Base-by-base conservation (phyloP, 2,113 vertebrate genomes). In the Rhineura floridana region DNA sequence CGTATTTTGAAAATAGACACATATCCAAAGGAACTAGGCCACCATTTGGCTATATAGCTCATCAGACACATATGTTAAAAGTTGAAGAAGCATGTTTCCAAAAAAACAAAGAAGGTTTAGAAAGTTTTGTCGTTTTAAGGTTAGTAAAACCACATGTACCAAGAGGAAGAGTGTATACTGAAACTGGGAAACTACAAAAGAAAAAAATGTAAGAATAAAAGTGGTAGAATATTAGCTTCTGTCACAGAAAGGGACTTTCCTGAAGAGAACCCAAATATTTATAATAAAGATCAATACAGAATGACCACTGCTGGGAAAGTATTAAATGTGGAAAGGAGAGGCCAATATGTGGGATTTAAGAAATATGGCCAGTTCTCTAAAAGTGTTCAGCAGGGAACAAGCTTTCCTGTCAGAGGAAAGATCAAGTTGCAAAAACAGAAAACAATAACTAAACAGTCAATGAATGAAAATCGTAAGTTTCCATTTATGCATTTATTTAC, bases 401-500 rank as follows among this genome's bases (percentile, higher is more conserved):
- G 36, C 44, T 36, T 86, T 78, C 52, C 62, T 42, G 63, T 46
- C 19, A 28, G 59, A 78, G 44, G 46, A 90, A 44, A 76, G 21
- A 72, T 84, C 9, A 81, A 89, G 84, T 76, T 85, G 36, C 67
- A 77, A 87, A 59, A 82, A 76, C 1, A 28, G 42, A 88, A 86
- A 83, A 42, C 4, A 86, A 48, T 23, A 88, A 50, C 23, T 81
- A 84, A 65, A 75, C 83, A 73, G 86, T 82, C 44, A 76, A 52
- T 84, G 88, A 36, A 85, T 75, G 62, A 77, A 86, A 91, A 85
- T 36, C 63, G 65, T 39, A 89, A 85, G 83, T 72, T 70, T 70
- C 30, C 48, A 28, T 48, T 63, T 81, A 30, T 36, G 63, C 42
- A 90, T 72, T 72, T 72, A 87, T n/a, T 75, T 72, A 88, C 33